phyloP scores from a whole-genome alignment of 2,888 invertebrate genomes.

The Stenurella melanura region DNA sequence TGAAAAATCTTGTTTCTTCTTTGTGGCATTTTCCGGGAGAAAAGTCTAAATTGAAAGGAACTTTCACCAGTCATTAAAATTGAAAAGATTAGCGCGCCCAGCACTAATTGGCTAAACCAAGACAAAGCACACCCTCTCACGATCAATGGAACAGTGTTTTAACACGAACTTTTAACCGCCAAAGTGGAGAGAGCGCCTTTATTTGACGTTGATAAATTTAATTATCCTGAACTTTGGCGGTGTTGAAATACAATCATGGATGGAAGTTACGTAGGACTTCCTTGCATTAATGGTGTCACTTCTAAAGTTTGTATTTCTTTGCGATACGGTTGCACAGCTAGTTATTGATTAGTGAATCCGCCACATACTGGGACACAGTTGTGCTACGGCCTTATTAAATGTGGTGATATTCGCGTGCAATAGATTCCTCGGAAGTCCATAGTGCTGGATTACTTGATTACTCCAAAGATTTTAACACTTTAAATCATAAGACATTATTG shows the following conservation, averaged over 20 bases:
- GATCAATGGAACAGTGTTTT: not conserved
- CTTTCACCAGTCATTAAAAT: conserved; percentile 7
- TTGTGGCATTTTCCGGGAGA: not conserved
- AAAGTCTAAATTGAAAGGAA: not conserved
- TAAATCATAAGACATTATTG: no score
- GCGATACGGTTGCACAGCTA: not conserved
- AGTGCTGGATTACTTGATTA: no score
- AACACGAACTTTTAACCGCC: conserved; percentile 1
- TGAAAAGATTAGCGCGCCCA: not conserved
- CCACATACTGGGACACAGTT: no score
- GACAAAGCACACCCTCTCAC: conserved; percentile 3
- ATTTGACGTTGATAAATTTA: conserved; percentile 1
- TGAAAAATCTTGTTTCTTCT: not conserved
- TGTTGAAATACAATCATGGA: not conserved
- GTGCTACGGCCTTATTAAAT: no score
- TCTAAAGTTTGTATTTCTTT: not conserved
- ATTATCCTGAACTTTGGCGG: not conserved
- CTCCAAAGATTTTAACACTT: no score
- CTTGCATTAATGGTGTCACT: not conserved
- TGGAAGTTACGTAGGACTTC: not conserved
- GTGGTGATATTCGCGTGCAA: no score
- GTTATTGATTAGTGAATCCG: not conserved
- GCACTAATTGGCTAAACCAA: conserved; percentile 7
- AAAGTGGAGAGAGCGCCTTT: not conserved
- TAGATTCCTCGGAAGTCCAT: no score